Evolutionary conservation across 2,113 vertebrate species (phyloP).

Genomic region (Pluvialis apricaria): DNA sequence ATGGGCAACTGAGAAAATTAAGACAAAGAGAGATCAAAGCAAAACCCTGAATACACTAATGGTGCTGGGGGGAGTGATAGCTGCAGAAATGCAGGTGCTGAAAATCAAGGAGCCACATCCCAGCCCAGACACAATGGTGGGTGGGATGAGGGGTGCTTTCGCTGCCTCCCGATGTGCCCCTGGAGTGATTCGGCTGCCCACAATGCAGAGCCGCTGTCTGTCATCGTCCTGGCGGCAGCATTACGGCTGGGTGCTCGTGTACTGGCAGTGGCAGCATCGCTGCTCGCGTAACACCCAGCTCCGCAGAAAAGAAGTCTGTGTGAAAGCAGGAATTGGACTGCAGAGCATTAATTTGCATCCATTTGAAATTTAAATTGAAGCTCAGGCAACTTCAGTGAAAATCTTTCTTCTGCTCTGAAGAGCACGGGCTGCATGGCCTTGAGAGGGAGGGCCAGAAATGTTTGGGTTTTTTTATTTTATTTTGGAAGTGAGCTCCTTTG

Average conservation of each 20-base stretch:
- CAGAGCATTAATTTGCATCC: neutral
- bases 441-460: neutral
- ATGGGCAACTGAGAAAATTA: neutral
- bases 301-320: neutral
- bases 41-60: neutral
- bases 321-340: neutral
- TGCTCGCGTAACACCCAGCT: neutral
- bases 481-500: neutral
- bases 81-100: neutral
- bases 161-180: neutral
- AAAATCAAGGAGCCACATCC: neutral
- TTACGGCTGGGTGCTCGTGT: fast-evolving
- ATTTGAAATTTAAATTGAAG: neutral
- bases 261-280: neutral
- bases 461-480: neutral
- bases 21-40: neutral
- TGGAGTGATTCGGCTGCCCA: neutral
- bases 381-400: neutral
- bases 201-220: neutral
- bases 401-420: neutral
- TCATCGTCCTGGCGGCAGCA: fast-evolving
- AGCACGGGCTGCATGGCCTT: neutral
- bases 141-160: neutral
- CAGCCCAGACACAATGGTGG: neutral
- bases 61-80: neutral